Conservation (phyloP, 2,113 vertebrate genomes). For the Malaclemys terrapin region DNA sequence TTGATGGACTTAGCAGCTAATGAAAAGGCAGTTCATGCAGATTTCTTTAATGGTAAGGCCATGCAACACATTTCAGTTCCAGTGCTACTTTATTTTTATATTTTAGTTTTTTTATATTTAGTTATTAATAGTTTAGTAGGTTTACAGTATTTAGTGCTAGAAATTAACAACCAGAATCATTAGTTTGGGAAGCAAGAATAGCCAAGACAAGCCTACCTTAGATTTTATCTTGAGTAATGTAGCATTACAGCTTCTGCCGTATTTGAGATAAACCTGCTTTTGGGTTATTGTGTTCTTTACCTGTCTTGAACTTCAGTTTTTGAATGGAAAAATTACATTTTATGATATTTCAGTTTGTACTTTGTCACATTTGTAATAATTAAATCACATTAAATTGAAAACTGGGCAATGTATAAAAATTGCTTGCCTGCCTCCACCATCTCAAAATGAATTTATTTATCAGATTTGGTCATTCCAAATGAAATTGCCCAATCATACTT, state of each 20-base stretch:
- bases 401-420: not conserved
- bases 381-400: not conserved
- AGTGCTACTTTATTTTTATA: not conserved
- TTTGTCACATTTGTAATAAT: not conserved
- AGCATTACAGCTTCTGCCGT: not conserved
- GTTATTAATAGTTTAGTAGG: not conserved
- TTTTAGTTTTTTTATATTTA: not conserved
- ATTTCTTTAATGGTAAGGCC: slow-evolving; percentile 94
- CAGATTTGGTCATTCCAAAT: not conserved
- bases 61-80: not conserved
- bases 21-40: slow-evolving; percentile 95
- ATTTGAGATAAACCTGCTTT: not conserved
- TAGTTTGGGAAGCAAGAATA: not conserved
- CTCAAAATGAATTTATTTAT: not conserved
- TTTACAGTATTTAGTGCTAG: not conserved
- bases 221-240: not conserved
- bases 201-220: not conserved
- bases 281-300: not conserved
- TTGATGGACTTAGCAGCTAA: slow-evolving; percentile 98
- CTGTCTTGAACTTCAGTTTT: fast-evolving
- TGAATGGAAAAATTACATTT: not conserved
- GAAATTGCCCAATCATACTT: not conserved
- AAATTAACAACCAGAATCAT: not conserved
- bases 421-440: not conserved
- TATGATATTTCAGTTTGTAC: not conserved